phyloP scores from a whole-genome alignment of 2,797 vertebrate genomes.

The Hozukius guyotensis region DNA sequence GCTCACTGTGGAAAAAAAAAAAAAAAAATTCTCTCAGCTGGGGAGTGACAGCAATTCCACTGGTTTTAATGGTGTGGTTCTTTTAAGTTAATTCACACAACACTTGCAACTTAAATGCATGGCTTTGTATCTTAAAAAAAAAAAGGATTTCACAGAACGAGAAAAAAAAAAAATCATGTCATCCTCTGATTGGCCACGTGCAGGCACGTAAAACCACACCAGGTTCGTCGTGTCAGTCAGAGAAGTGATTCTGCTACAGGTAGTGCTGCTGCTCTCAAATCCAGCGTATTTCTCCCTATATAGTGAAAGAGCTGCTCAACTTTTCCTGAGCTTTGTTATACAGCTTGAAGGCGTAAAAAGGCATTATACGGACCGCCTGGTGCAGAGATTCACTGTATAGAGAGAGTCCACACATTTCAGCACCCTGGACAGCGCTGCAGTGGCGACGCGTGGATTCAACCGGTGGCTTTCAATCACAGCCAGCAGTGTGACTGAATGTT shows the following conservation, averaged over 20 bases:
- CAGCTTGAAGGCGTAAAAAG: background rate
- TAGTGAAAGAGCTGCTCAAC: constrained; percentile 7
- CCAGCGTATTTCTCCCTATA: background rate
- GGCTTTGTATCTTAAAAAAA: background rate
- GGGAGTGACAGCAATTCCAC: background rate
- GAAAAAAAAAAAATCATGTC: background rate
- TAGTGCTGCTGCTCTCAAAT: constrained; percentile 6
- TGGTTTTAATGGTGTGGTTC: background rate
- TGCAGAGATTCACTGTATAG: background rate
- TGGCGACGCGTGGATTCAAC: constrained; percentile 79
- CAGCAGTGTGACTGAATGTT: constrained; percentile 14
- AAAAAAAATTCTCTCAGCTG: background rate
- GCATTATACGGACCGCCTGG: background rate
- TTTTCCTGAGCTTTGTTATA: background rate
- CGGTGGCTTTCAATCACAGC: constrained; percentile 71
- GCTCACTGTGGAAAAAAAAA: background rate
- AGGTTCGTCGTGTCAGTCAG: constrained; percentile 9
- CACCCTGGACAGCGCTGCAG: constrained; percentile 76
- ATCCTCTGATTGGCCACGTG: constrained; percentile 61
- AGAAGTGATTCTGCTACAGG: constrained; percentile 38
- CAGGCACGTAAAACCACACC: constrained; percentile 57
- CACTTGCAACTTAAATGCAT: background rate
- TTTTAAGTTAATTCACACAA: background rate
- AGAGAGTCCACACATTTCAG: constrained; percentile 60
- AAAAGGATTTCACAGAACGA: background rate